Base-by-base conservation (phyloP, 2,888 invertebrate genomes). In the Cylindroiulus punctatus region DNA sequence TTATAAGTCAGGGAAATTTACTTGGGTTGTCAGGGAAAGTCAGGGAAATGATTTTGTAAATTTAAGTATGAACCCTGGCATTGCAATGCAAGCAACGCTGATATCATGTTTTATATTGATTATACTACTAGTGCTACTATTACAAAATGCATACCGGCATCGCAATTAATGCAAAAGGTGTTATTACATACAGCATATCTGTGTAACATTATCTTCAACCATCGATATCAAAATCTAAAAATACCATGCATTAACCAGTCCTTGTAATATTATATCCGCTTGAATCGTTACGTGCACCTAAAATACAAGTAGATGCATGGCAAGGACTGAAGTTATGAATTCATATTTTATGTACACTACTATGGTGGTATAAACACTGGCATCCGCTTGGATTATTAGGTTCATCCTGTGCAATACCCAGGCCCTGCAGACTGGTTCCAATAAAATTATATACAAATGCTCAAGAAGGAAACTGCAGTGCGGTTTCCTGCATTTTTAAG, bases 331-430 rank as follows among this genome's bases (percentile, higher is more conserved):
- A 14, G 22, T 26, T 2, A 4, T 30, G 3, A 10, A 14, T 30
- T 26, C 30, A 65, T 76, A 76, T 30, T 26, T 76, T 76, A 26
- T 76, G 12, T 76, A 30, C 30, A 26, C 76, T 76, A 76, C 76
- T 22, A 76, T 76, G 76, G 76, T 76, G 76, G 76, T 30, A 76
- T 76, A 26, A 30, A 26, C 65, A 76, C 76, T 1, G 30, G 76
- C 76, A 30, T 76, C 76, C 76, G 76, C 14, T 76, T 76, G 76
- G 76, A 30, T 76, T 76, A 76, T 76, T 76, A 76, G 14, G 30
- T 12, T 76, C 76, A 76, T 76, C 76, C 76, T 76, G 76, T 76
- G 5, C 10, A 76, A 76, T 30, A 76, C 30, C 76, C 30, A 76
- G 26, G 76, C 30, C 26, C n/a, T n/a, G 5, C 52, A 52, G 76